phyloP scores from a whole-genome alignment of 2,888 invertebrate species.

The Ommatoiulus sabulosus region DNA sequence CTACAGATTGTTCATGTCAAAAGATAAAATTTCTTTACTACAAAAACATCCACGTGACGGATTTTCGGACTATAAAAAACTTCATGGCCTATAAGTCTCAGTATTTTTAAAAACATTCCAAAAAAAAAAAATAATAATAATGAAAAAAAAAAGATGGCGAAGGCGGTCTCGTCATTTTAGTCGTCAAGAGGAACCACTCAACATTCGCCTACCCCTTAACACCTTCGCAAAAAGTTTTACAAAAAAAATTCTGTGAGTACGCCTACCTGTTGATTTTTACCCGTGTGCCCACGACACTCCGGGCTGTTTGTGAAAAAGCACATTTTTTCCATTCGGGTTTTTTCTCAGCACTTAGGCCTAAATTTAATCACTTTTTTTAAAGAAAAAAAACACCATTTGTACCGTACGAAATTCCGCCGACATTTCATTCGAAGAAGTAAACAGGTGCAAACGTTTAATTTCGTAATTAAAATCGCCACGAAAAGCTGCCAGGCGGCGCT shows the following conservation, averaged over 20 bases:
- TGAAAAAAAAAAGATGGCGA: background rate
- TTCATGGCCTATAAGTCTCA: no score
- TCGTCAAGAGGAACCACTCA: background rate
- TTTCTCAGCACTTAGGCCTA: background rate
- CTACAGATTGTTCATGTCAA: no score
- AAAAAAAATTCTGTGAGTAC: no score
- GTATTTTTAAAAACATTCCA: no score
- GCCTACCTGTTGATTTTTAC: background rate
- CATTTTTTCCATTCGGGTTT: background rate
- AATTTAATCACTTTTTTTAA: background rate
- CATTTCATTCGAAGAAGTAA: background rate
- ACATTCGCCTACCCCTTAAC: background rate
- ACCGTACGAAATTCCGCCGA: background rate
- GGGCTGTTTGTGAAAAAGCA: background rate
- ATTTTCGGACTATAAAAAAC: background rate
- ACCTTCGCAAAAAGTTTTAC: slow-evolving; percentile 1
- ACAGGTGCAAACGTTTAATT: background rate
- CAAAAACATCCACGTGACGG: background rate
- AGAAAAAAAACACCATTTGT: no score
- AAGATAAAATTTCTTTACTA: no score
- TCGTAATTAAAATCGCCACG: background rate
- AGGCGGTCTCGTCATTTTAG: background rate
- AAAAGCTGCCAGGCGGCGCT: background rate
- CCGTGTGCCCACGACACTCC: background rate
- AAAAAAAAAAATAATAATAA: no score